Conservation (phyloP, 2,888 invertebrate species). For the Branchipolynoe longqiensis region DNA sequence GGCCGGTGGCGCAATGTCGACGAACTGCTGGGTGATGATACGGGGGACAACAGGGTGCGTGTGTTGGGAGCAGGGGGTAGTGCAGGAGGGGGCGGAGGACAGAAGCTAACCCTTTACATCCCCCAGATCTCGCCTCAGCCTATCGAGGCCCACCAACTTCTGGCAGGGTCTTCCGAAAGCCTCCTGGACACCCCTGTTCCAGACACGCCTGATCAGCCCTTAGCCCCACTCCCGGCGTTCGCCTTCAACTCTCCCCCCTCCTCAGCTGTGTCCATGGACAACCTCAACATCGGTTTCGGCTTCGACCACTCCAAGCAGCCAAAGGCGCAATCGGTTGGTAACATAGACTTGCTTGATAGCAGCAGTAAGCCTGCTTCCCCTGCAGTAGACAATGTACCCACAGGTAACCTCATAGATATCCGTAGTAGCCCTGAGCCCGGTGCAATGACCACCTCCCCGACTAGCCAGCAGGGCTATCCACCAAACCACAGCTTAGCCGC, state of each 20-base stretch:
- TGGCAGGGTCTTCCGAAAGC: slow-evolving; percentile 66
- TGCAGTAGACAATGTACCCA: slow-evolving; percentile 40
- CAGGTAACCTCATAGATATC: slow-evolving; percentile 38
- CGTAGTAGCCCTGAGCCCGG: slow-evolving; percentile 25
- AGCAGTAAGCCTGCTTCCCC: slow-evolving; percentile 16
- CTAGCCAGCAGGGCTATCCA: slow-evolving; percentile 11
- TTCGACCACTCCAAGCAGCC: not conserved
- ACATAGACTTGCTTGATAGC: slow-evolving; percentile 52
- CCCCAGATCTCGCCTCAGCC: not conserved
- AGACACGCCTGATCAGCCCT: slow-evolving; percentile 68
- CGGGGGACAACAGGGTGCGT: slow-evolving; percentile 34
- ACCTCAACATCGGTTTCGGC: slow-evolving; percentile 44
- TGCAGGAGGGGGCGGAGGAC: slow-evolving; percentile 53
- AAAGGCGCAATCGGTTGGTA: slow-evolving; percentile 53
- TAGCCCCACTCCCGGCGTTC: slow-evolving; percentile 65
- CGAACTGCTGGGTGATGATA: slow-evolving; percentile 64
- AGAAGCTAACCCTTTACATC: slow-evolving; percentile 55
- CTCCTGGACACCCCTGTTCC: slow-evolving; percentile 70
- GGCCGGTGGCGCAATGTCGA: slow-evolving; percentile 64
- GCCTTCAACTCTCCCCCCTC: slow-evolving; percentile 58
- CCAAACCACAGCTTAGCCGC: slow-evolving; percentile 63
- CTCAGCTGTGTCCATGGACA: slow-evolving; percentile 62
- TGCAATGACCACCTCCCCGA: not conserved
- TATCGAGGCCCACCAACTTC: not conserved
- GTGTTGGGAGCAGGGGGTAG: slow-evolving; percentile 58